Evolutionary conservation across 2,113 vertebrate genomes (phyloP).

Genomic region (Sialia sialis): DNA sequence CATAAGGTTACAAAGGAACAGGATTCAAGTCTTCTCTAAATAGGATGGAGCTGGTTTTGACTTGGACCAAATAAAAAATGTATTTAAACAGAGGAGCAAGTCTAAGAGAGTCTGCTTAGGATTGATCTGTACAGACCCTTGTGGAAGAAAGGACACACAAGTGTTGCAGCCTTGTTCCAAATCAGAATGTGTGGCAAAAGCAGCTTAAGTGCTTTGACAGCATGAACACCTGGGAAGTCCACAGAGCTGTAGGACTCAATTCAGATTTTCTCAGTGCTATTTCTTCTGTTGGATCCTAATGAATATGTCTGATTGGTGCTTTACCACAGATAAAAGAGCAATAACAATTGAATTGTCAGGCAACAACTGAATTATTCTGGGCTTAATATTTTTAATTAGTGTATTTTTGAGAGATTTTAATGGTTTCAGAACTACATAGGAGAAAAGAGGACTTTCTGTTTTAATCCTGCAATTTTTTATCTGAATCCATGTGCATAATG

Average conservation of each 20-base stretch:
- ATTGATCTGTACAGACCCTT: not conserved
- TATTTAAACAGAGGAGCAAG: not conserved
- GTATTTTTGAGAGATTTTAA: not conserved
- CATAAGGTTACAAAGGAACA: not conserved
- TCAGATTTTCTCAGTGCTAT: not conserved
- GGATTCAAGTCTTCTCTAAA: not conserved
- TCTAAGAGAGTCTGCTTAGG: not conserved
- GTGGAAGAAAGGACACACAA: rapidly evolving
- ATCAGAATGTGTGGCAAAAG: not conserved
- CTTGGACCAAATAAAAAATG: not conserved
- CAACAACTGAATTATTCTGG: not conserved
- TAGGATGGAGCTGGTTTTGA: not conserved
- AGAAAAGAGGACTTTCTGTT: not conserved
- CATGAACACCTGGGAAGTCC: not conserved
- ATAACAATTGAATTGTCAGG: not conserved
- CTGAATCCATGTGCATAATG: not conserved
- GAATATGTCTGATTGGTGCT: not conserved
- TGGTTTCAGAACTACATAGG: not conserved
- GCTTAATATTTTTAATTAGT: not conserved
- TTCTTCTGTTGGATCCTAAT: not conserved
- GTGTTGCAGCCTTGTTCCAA: not conserved
- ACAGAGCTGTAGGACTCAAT: not conserved
- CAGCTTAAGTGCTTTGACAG: not conserved
- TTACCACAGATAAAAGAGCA: not conserved
- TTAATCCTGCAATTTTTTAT: not conserved